Evolutionary conservation across 1,140 invertebrate species (phyloP).

Genomic region (Teleopsis dalmanni): DNA sequence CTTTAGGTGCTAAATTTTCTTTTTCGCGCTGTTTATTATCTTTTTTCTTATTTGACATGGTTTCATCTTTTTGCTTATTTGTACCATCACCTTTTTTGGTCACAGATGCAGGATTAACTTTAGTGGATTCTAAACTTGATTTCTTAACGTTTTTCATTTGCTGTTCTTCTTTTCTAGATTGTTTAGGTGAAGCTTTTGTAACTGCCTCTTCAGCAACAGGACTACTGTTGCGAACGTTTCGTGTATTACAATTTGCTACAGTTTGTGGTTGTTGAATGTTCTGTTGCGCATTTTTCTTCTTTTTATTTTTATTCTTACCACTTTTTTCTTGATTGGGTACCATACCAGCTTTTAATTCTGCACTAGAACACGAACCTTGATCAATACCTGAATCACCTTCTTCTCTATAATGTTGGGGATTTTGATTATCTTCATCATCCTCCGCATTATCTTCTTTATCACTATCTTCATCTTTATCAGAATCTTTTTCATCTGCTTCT

Average conservation of each 20-base stretch:
- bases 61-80: slow-evolving; percentile 5
- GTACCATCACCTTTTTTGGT: not conserved
- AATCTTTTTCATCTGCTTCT: slow-evolving; percentile 18
- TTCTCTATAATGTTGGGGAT: slow-evolving; percentile 58
- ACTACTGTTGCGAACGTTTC: not conserved
- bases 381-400: slow-evolving; percentile 82
- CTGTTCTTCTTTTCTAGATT: not conserved
- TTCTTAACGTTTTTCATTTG: slow-evolving; percentile 15
- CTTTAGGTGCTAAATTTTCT: slow-evolving; percentile 43
- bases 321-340: slow-evolving; percentile 24
- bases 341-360: slow-evolving; percentile 54
- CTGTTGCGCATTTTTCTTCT: slow-evolving; percentile 55
- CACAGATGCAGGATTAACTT: slow-evolving; percentile 13
- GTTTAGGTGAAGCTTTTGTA: no score
- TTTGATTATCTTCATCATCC: slow-evolving; percentile 59
- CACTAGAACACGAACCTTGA: slow-evolving; percentile 75
- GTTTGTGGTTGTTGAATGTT: not conserved
- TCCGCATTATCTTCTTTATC: slow-evolving; percentile 60
- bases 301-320: slow-evolving; percentile 65
- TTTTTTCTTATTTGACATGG: slow-evolving; percentile 14
- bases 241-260: not conserved
- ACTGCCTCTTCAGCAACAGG: not conserved
- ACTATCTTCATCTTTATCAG: slow-evolving; percentile 65
- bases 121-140: slow-evolving; percentile 2
- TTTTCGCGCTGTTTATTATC: slow-evolving; percentile 36